phyloP scores from a whole-genome alignment of 2,888 invertebrate species.

The Heterodera filipjevi region DNA sequence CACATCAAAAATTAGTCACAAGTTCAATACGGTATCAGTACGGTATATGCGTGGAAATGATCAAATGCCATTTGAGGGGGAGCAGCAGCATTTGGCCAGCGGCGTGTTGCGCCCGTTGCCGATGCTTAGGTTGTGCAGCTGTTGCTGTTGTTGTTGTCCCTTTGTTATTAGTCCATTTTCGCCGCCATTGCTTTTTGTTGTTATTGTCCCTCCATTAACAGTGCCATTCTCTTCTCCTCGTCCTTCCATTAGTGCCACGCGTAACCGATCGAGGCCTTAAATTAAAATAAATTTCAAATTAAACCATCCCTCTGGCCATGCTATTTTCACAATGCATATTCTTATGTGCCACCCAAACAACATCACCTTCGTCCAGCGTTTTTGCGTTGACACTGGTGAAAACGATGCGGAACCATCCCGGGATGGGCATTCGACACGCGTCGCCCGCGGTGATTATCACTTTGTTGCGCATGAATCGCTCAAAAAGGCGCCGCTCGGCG shows the following conservation, averaged over 20 bases:
- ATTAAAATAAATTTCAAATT: no score
- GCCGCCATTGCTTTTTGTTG: no score
- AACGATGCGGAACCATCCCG: slow-evolving; percentile 49
- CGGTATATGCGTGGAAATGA: not conserved
- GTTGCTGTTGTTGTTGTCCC: not conserved
- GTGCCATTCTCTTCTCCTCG: not conserved
- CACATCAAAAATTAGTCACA: no score
- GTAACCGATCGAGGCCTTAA: not conserved
- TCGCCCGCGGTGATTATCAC: slow-evolving; percentile 47
- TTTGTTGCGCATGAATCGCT: slow-evolving; percentile 36
- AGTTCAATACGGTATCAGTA: no score
- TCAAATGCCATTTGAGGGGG: not conserved
- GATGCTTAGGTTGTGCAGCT: not conserved
- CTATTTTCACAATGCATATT: no score
- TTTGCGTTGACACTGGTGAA: slow-evolving; percentile 39
- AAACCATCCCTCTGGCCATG: no score
- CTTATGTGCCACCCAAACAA: not conserved
- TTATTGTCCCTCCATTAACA: not conserved
- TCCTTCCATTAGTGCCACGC: not conserved
- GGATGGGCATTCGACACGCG: slow-evolving; percentile 38
- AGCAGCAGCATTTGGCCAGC: not conserved
- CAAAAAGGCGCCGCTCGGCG: slow-evolving; percentile 41
- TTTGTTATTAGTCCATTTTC: not conserved
- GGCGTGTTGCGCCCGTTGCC: not conserved
- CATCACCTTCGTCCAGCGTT: slow-evolving; percentile 37